Base-by-base conservation (phyloP, 2,888 invertebrate species). In the Tanytarsus gracilentus region DNA sequence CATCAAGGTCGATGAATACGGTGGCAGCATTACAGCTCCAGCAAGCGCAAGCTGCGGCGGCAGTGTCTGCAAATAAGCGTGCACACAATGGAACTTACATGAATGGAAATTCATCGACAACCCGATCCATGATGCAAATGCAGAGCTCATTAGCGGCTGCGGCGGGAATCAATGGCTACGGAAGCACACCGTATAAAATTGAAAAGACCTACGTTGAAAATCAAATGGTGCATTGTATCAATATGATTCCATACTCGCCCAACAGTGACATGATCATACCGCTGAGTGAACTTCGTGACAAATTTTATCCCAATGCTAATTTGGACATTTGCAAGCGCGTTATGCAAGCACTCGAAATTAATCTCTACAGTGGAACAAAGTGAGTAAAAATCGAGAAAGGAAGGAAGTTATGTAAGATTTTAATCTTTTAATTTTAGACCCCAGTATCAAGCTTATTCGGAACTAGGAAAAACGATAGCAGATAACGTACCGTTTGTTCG, bases 221-320 rank as follows among this genome's bases (percentile, higher is more conserved):
- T 68, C 84, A 84, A 67, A 81, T 88, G 79, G 84, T 91, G 66
- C 87, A 86, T 59, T 89, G 88, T 74, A 88, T 92, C 69, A 91
- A 91, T 74, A 84, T 86, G 75, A 88, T 89, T 76, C 87, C 89
- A 14, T 88, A 85, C 76, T 82, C 84, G 65, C 58, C 58, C 7
- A 87, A 86, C 72, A 81, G 84, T 21, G 90, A 90, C 71, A 79
- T 88, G 68, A 76, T 90, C 69, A 88, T 90, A 80, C 87, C 90
- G 11, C 76, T 91, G 65, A 84, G 85, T 5, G 90, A 91, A 73
- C 81, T 91, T 65, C 84, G 87, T 61, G 80, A 83, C 69, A 81
- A 84, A 72, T 88, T 88, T 78, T 91, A 90, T 74, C 88, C 88
- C 65, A 79, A 81, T 63, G 83, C 86, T 61, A 80, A 84, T 64